These are phyloP conservation scores for Parauchenoglanis punctatus DNA, from an alignment of 2,797 vertebrate species.

Conservation along the genomic window DNA sequence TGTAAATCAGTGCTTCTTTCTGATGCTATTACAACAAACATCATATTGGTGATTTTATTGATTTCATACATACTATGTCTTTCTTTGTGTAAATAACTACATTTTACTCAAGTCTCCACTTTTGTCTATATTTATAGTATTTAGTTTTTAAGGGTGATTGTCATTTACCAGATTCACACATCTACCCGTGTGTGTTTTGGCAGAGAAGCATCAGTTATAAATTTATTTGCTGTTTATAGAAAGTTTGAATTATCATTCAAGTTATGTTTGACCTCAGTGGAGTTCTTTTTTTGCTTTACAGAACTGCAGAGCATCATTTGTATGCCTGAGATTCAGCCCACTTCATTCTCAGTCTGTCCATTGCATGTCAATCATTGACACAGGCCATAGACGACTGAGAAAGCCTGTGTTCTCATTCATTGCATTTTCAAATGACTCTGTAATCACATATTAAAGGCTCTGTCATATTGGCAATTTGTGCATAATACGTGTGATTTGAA, in stretches of 20 bases:
- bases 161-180: not conserved
- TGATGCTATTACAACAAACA: not conserved
- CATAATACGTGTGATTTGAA: slow-evolving; percentile 41
- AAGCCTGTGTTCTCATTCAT: slow-evolving; percentile 46
- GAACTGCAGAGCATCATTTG: slow-evolving; percentile 31
- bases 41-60: not conserved
- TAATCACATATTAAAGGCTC: slow-evolving; percentile 50
- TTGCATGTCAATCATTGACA: slow-evolving; percentile 44
- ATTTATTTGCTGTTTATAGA: slow-evolving; percentile 32
- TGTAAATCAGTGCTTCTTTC: not conserved
- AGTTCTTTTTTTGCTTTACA: slow-evolving; percentile 8
- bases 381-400: slow-evolving; percentile 20
- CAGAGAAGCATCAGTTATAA: not conserved
- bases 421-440: slow-evolving; percentile 45
- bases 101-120: not conserved
- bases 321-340: slow-evolving; percentile 39
- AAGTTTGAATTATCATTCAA: slow-evolving; percentile 36
- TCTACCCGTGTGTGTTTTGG: not conserved
- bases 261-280: slow-evolving; percentile 38
- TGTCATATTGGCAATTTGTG: slow-evolving; percentile 45
- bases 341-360: slow-evolving; percentile 42
- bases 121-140: not conserved
- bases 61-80: not conserved
- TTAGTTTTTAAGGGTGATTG: not conserved
- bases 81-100: not conserved